phyloP scores from a whole-genome alignment of 2,888 invertebrate species.

The Lasioglossum marginatum region DNA sequence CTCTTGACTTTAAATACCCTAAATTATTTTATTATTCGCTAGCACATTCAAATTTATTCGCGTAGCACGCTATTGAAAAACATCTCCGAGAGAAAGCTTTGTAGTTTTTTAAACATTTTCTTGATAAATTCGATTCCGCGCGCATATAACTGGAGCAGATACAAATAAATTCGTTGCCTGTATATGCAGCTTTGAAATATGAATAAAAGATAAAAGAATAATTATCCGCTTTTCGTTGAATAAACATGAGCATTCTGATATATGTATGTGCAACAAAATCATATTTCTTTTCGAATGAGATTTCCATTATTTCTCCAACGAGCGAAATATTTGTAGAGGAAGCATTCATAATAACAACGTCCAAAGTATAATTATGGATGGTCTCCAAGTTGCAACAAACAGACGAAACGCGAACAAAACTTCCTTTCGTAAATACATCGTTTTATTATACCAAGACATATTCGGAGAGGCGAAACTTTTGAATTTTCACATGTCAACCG shows the following conservation, averaged over 20 bases:
- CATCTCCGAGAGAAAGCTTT: neutral
- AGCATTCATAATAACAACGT: neutral
- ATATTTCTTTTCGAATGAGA: neutral
- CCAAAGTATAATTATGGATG: neutral
- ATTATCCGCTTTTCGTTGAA: conserved; percentile 6
- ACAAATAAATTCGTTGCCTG: neutral
- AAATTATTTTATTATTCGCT: neutral
- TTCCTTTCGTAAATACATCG: neutral
- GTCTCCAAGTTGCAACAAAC: neutral
- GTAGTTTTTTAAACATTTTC: neutral
- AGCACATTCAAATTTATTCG: neutral
- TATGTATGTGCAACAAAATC: neutral
- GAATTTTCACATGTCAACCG: neutral
- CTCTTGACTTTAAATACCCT: neutral
- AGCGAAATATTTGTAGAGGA: neutral
- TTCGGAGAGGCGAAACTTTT: neutral
- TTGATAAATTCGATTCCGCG: neutral
- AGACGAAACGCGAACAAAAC: neutral
- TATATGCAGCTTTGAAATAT: neutral
- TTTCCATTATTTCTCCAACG: neutral
- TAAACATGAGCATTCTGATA: neutral
- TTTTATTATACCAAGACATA: neutral
- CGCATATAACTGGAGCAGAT: neutral
- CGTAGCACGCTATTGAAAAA: neutral
- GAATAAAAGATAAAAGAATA: conserved; percentile 13